Base-by-base conservation (phyloP, 2,888 invertebrate species). In the Mimumesa dahlbomi region DNA sequence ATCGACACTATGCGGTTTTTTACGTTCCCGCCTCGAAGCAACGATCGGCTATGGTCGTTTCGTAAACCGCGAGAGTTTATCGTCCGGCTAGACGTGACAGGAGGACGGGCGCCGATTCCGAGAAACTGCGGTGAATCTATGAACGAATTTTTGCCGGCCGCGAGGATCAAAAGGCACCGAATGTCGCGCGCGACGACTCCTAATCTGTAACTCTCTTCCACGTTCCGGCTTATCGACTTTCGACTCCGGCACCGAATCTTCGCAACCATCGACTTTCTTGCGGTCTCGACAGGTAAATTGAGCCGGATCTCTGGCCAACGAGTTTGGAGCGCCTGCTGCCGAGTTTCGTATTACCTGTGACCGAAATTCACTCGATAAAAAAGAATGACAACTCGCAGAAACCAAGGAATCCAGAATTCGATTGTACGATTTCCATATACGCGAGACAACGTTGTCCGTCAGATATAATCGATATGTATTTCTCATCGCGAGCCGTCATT, bases 231-330 rank as follows among this genome's bases (percentile, higher is more conserved):
- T 69, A 64, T 69, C 72, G 69, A 59, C 56, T 58, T 57, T 75
- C 71, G 59, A 67, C 58, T 56, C 29, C 53, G 63, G 14, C 56
- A 49, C 53, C n/a, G 65, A 74, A 70, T 77, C 63, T 65, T 68
- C 63, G 57, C 68, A 46, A 46, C 61, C 75, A 54, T 76, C 66
- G 72, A 71, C 73, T 78, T 74, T 73, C 70, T 73, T 77, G 80
- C 73, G 77, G 77, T 79, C 73, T 66, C 52, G 54, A 64, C 67
- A 70, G 74, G 80, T 83, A 81, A 80, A 80, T 80, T 66, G 80
- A 82, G 77, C 78, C 71, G 73, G 70, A 68, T 73, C 73, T 61
- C 58, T 63, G 70, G 54, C 49, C 61, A 56, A 62, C 70, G 49
- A 57, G 67, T 64, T 53, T 42, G 50, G 48, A 73, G 22, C 54